A percentile compares a stretch with the other conserved stretches of the same genome.
Conservation (phyloP, 1,140 invertebrate genomes). For the Physella acuta region DNA sequence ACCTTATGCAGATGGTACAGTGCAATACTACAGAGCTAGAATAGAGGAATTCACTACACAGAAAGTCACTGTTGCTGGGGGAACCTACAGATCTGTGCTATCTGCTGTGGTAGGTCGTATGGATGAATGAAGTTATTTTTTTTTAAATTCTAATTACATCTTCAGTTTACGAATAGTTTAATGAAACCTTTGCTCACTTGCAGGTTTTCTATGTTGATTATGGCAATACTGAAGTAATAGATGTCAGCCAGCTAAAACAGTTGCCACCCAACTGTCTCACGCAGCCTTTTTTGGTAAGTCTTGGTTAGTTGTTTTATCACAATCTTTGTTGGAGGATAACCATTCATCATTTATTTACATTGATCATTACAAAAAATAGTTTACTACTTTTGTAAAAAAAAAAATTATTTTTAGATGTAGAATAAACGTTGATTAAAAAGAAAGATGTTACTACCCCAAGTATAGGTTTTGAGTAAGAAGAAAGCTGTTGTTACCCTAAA, state of each 20-base stretch:
- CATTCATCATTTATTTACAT: too few relatives aligned
- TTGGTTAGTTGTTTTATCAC: too few relatives aligned
- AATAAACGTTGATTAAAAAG: too few relatives aligned
- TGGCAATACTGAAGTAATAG: constrained; percentile 65
- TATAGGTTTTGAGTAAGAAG: too few relatives aligned
- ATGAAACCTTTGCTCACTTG: constrained; percentile 26
- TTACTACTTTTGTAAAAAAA: not conserved
- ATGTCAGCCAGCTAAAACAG: constrained; percentile 35
- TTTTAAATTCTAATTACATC: too few relatives aligned
- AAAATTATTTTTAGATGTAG: not conserved
- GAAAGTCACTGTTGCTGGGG: not conserved
- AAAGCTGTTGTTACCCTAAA: too few relatives aligned
- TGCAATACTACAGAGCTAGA: constrained; percentile 49
- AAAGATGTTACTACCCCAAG: too few relatives aligned
- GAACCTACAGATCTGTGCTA: not conserved
- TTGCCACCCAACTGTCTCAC: constrained; percentile 33
- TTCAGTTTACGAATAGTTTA: too few relatives aligned
- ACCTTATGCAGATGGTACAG: constrained; percentile 40
- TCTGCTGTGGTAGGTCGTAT: not conserved
- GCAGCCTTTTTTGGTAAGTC: constrained; percentile 44
- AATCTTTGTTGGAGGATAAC: too few relatives aligned
- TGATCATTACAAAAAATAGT: not conserved
- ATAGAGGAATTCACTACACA: constrained; percentile 31
- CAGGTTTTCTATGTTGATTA: constrained; percentile 77
- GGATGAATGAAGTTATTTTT: too few relatives aligned